These are phyloP conservation scores for Phyllotis vaccarum DNA, from an alignment of 2,797 vertebrate genomes.

Conservation along the genomic window DNA sequence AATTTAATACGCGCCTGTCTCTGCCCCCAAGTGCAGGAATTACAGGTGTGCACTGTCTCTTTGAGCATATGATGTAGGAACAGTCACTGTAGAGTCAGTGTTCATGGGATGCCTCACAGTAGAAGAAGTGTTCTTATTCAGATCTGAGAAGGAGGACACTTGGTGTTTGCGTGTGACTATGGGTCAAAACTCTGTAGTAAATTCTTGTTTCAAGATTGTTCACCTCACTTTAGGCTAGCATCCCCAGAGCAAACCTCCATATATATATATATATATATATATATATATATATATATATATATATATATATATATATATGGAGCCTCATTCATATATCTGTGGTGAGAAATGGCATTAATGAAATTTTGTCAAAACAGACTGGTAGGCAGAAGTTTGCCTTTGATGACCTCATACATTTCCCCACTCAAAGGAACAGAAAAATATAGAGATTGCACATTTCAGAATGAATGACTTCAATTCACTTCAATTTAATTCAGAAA, in stretches of 20 bases:
- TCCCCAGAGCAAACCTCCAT: neutral
- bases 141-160: neutral
- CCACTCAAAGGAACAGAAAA: neutral
- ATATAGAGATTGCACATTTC: neutral
- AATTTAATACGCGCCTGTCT: neutral
- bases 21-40: neutral
- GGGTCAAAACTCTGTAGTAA: neutral
- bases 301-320: too few relatives aligned
- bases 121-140: neutral
- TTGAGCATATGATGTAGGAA: neutral
- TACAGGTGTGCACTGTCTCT: neutral
- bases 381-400: neutral
- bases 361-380: neutral
- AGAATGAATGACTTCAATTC: neutral
- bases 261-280: too few relatives aligned
- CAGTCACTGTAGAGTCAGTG: neutral
- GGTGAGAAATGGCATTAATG: too few relatives aligned
- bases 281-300: too few relatives aligned
- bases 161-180: neutral
- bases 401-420: neutral
- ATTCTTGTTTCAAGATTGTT: neutral
- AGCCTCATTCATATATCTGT: too few relatives aligned
- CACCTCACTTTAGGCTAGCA: neutral
- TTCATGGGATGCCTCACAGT: neutral
- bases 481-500: constrained; percentile 13